Percentiles rank a stretch among this genome's conserved stretches.
phyloP scores from a whole-genome alignment of 2,797 vertebrate genomes.

The Rhinella marina region DNA sequence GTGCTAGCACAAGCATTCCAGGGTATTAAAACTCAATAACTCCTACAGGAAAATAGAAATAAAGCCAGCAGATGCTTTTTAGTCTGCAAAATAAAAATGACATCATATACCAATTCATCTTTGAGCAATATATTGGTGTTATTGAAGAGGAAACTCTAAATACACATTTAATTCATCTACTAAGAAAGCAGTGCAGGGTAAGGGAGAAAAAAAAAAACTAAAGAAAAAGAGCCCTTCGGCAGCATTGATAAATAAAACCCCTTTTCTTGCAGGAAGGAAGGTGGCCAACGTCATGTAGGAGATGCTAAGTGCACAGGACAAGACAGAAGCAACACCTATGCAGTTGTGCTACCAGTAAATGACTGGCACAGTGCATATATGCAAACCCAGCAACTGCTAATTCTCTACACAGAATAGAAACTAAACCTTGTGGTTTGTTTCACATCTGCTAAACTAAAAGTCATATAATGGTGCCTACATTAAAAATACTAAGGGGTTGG shows the following conservation, averaged over 20 bases:
- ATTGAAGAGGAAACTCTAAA: slow-evolving; percentile 69
- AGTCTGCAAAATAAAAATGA: slow-evolving; percentile 69
- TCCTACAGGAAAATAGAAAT: slow-evolving; percentile 71
- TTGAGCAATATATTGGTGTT: slow-evolving; percentile 69
- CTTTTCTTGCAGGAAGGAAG: slow-evolving; percentile 79
- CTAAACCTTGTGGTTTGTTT: background rate
- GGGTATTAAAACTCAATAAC: slow-evolving; percentile 69
- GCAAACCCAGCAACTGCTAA: background rate
- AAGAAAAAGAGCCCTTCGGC: slow-evolving; percentile 74
- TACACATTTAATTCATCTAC: slow-evolving; percentile 70
- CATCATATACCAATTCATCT: slow-evolving; percentile 67
- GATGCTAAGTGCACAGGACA: background rate
- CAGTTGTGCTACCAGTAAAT: background rate
- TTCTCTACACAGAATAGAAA: slow-evolving; percentile 25
- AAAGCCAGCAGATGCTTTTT: slow-evolving; percentile 72
- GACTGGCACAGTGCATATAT: background rate
- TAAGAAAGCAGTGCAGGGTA: slow-evolving; percentile 61
- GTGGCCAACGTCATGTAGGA: slow-evolving; percentile 72
- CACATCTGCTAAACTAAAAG: slow-evolving; percentile 9
- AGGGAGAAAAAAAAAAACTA: slow-evolving; percentile 52
- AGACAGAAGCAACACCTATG: background rate
- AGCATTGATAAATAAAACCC: slow-evolving; percentile 74
- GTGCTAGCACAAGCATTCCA: slow-evolving; percentile 74
- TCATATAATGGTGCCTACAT: background rate
- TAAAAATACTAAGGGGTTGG: slow-evolving; percentile 9